phyloP scores from a whole-genome alignment of 2,797 vertebrate genomes.

The Enteromius trimaculatus region DNA sequence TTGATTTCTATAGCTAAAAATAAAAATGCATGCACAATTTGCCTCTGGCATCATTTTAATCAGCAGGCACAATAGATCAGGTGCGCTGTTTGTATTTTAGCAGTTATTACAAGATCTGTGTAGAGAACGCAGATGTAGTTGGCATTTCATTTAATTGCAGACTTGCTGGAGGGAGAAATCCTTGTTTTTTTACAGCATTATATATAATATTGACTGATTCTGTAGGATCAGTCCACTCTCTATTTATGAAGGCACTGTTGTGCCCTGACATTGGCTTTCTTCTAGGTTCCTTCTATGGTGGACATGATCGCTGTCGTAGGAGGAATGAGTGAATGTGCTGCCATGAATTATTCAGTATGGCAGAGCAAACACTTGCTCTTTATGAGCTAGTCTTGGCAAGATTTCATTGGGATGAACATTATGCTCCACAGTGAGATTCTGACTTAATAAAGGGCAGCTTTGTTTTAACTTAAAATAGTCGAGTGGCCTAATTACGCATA shows the following conservation, averaged over 20 bases:
- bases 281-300: conserved; percentile 59
- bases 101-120: neutral
- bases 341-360: conserved; percentile 67
- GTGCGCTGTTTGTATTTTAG: neutral
- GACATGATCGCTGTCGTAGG: conserved; percentile 64
- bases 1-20: neutral
- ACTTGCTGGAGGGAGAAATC: conserved; percentile 12
- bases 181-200: conserved; percentile 23
- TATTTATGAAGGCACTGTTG: conserved; percentile 38
- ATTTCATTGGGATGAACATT: conserved; percentile 46
- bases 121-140: neutral
- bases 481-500: neutral
- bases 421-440: conserved; percentile 16
- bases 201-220: conserved; percentile 11
- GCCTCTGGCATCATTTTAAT: neutral
- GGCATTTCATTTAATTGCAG: conserved; percentile 11
- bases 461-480: conserved; percentile 27
- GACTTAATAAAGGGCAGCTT: conserved; percentile 13
- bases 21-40: neutral
- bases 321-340: conserved; percentile 57
- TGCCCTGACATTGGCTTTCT: conserved; percentile 49
- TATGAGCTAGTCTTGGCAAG: conserved; percentile 34
- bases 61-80: neutral
- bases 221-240: neutral
- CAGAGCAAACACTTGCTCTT: conserved; percentile 22